phyloP scores from a whole-genome alignment of 2,797 vertebrate genomes.

The Sebastes taczanowskii region DNA sequence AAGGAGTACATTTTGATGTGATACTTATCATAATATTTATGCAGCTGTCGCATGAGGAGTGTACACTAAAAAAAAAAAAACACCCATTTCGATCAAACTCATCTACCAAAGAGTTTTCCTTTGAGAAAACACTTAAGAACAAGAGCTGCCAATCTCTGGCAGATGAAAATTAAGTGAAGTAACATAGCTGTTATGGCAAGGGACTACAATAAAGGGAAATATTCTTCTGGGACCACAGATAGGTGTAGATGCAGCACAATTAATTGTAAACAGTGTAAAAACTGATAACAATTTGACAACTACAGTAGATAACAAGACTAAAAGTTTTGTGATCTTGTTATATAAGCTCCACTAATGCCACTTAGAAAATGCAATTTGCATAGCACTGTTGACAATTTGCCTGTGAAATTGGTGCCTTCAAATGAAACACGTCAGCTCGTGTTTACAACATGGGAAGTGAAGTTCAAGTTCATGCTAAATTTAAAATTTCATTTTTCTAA shows the following conservation, averaged over 20 bases:
- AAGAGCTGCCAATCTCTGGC: constrained; percentile 21
- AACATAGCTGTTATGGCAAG: constrained; percentile 20
- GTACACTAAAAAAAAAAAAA: not conserved
- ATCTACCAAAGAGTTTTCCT: constrained; percentile 6
- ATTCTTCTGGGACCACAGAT: constrained; percentile 39
- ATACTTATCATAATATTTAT: not conserved
- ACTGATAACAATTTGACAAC: not conserved
- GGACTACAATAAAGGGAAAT: constrained; percentile 10
- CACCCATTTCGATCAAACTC: not conserved
- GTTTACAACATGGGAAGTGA: no score
- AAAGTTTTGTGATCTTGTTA: not conserved
- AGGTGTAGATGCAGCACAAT: constrained; percentile 14
- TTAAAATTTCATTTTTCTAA: not conserved
- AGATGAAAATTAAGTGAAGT: constrained; percentile 34
- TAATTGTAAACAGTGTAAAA: constrained; percentile 5
- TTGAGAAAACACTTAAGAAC: constrained; percentile 26
- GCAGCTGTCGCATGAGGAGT: not conserved
- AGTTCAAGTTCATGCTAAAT: not conserved
- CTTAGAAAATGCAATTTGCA: no score
- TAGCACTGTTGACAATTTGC: no score
- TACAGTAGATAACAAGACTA: not conserved
- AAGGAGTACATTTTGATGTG: not conserved
- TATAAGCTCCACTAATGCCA: no score
- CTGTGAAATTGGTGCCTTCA: no score
- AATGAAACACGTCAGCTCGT: no score